Base-by-base conservation (phyloP, 2,797 vertebrate genomes). In the Sorex maritimensis region DNA sequence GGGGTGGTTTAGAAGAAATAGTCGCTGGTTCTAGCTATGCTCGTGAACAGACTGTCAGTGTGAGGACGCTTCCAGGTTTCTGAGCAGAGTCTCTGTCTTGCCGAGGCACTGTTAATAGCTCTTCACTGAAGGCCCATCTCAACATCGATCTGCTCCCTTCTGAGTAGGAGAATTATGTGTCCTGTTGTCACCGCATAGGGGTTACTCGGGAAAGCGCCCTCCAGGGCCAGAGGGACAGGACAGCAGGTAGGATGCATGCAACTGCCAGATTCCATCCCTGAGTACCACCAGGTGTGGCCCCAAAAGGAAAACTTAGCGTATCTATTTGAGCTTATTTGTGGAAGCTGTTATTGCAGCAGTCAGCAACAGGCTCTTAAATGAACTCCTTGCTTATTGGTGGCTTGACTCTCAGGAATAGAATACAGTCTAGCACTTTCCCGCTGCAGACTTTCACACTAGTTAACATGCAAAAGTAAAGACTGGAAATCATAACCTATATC, bases 41-140 rank as follows among this genome's bases (percentile, higher is more conserved):
- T 85, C 65, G 80, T 65, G 85, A 67, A 26, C n/a, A 55, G 80
- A 17, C 17, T 81, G 28, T 73, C 52, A 38, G 44, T 87, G 46
- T 30, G 34, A 11, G 24, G 52, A 78, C 67, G 49, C 30, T 21
- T 34, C 0, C 1, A 58, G 17, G n/a, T 34, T 67, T 58, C 80
- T 85, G n/a, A 88, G 77, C 86, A 30, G 83, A 93, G 11, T 65
- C 58, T 80, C 58, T 80, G 41, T 71, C 74, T 84, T 88, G 21
- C 88, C 75, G n/a, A 87, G 63, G 67, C 41, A 58, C 72, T 41
- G 4, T 67, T 69, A 13, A 13, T 71, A 74, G 49, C 49, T 52
- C 71, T 74, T 77, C 14, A 24, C 44, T n/a, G 61, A 78, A 72
- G 58, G 15, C 73, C 28, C 81, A 49, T 81, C 77, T 92, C 49